Conservation (phyloP, 2,888 invertebrate genomes). For the Sericinus montela region DNA sequence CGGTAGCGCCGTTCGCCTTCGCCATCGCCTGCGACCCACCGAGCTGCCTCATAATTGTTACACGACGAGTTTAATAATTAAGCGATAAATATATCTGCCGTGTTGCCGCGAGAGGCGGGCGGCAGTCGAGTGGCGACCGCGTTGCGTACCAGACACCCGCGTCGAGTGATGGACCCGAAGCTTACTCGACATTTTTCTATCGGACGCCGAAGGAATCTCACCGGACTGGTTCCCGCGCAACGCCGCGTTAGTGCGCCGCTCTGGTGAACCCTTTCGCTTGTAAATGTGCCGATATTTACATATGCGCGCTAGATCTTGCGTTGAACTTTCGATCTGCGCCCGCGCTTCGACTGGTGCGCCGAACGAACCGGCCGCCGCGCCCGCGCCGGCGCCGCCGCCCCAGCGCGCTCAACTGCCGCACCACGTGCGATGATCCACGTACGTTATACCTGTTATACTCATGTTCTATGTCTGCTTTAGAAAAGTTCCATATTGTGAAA, state of each 20-base stretch:
- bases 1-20: slow-evolving; percentile 59
- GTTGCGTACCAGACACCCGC: slow-evolving; percentile 69
- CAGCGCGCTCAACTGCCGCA: slow-evolving; percentile 57
- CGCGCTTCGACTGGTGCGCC: slow-evolving; percentile 56
- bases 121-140: slow-evolving; percentile 74
- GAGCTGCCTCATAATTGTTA: slow-evolving; percentile 71
- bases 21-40: slow-evolving; percentile 50
- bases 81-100: slow-evolving; percentile 75
- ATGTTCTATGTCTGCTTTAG: too few species aligned
- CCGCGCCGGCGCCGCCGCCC: slow-evolving; percentile 48
- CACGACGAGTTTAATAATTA: slow-evolving; percentile 76
- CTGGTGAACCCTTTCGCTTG: slow-evolving; percentile 79
- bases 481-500: too few species aligned
- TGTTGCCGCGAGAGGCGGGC: slow-evolving; percentile 64
- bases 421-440: slow-evolving; percentile 73
- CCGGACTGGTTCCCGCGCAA: slow-evolving; percentile 82
- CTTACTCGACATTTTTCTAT: slow-evolving; percentile 80
- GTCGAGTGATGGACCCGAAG: slow-evolving; percentile 65
- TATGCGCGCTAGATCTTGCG: slow-evolving; percentile 75
- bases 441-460: slow-evolving; percentile 39
- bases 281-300: slow-evolving; percentile 80
- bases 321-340: slow-evolving; percentile 77
- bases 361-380: slow-evolving; percentile 47
- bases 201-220: slow-evolving; percentile 82
- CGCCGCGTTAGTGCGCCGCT: slow-evolving; percentile 77